Evolutionary conservation across 2,113 vertebrate species (phyloP).

Genomic region (Megaleporinus macrocephalus): DNA sequence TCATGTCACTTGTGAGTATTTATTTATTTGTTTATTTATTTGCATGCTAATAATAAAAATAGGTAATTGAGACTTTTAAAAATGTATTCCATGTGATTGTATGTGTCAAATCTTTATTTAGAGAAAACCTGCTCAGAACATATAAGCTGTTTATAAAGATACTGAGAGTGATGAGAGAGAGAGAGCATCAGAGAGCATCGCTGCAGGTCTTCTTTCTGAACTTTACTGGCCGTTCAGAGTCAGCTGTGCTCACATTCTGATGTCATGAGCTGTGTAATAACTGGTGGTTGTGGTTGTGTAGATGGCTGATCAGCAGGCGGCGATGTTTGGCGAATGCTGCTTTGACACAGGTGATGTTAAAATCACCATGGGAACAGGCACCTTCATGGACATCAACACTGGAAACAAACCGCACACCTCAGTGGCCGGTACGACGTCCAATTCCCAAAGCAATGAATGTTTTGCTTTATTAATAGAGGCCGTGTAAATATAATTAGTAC

Average conservation of each 20-base stretch:
- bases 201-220: too few relatives aligned
- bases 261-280: neutral
- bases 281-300: conserved; percentile 57
- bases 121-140: too few relatives aligned
- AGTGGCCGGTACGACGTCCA: conserved; percentile 73
- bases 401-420: conserved; percentile 84
- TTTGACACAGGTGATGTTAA: conserved; percentile 92
- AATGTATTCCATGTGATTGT: too few relatives aligned
- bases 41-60: neutral
- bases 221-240: too few relatives aligned
- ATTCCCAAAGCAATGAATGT: neutral
- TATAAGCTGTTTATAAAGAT: too few relatives aligned
- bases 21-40: neutral
- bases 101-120: too few relatives aligned
- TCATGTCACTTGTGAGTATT: conserved; percentile 90
- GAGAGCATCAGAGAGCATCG: too few relatives aligned
- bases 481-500: too few relatives aligned
- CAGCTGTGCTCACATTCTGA: neutral
- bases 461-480: too few relatives aligned
- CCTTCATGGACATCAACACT: conserved; percentile 95
- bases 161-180: too few relatives aligned
- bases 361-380: conserved; percentile 95
- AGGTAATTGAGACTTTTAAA: too few relatives aligned
- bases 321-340: conserved; percentile 98
- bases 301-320: conserved; percentile 96